phyloP scores from a whole-genome alignment of 2,888 invertebrate genomes.

The Asteroscopus sphinx region DNA sequence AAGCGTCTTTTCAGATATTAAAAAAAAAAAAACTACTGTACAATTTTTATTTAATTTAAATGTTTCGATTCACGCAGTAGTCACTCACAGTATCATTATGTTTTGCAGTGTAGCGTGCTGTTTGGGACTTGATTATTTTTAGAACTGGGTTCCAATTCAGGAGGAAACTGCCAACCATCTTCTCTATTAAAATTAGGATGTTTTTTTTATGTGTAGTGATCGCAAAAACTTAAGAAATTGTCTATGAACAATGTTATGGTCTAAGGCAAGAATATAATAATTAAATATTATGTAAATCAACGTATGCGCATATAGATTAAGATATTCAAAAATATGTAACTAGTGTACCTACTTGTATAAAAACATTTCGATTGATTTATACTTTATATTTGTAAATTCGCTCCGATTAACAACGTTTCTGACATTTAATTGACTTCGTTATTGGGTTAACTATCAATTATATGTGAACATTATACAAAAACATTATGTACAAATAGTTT shows the following conservation, averaged over 20 bases:
- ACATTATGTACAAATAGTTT: conserved; percentile 32
- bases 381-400: conserved; percentile 42
- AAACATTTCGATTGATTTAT: conserved; percentile 52
- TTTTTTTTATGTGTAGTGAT: no score
- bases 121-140: no score
- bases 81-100: no score
- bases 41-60: no score
- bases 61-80: no score
- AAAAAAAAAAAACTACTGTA: no score
- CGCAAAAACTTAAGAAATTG: not conserved
- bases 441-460: conserved; percentile 44
- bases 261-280: conserved; percentile 13
- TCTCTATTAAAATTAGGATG: no score
- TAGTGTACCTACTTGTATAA: conserved; percentile 41
- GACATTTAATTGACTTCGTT: conserved; percentile 49
- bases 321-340: conserved; percentile 57
- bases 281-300: conserved; percentile 19
- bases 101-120: no score
- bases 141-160: no score
- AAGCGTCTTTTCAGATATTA: no score
- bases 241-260: not conserved
- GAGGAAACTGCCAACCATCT: no score
- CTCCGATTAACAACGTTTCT: conserved; percentile 28
- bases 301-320: conserved; percentile 48
- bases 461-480: conserved; percentile 26